A percentile compares a stretch with the other conserved stretches of the same genome.
These are phyloP conservation scores for Lithobius niger DNA, from an alignment of 1,140 invertebrate species.

Conservation along the genomic window DNA sequence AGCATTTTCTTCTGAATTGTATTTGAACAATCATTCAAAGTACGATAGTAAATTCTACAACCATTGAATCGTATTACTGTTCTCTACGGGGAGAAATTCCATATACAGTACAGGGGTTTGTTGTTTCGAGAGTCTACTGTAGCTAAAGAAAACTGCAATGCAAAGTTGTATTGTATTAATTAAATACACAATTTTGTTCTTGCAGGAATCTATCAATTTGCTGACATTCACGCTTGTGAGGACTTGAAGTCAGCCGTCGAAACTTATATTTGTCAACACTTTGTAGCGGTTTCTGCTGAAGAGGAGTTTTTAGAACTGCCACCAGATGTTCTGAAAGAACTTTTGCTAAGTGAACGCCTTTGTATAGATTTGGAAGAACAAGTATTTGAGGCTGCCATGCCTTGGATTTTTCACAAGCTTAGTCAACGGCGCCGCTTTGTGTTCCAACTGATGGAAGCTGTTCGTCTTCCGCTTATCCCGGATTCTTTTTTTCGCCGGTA, in stretches of 20 bases:
- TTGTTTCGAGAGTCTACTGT: too few species aligned
- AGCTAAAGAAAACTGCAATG: too few species aligned
- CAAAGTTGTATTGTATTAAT: too few species aligned
- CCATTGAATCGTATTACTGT: too few species aligned
- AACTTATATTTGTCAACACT: constrained; percentile 74
- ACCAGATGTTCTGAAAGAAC: constrained; percentile 59
- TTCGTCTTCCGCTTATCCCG: constrained; percentile 72
- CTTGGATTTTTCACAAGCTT: constrained; percentile 78
- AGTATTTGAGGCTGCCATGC: constrained; percentile 77
- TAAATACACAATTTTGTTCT: too few species aligned
- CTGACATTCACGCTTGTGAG: constrained; percentile 75
- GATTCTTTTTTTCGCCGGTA: constrained; percentile 54
- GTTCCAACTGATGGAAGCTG: constrained; percentile 69
- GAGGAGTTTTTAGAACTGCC: constrained; percentile 82
- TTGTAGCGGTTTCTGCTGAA: constrained; percentile 57
- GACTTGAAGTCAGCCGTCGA: constrained; percentile 64
- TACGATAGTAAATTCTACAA: too few species aligned
- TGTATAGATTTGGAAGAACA: constrained; percentile 81
- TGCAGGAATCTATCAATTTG: constrained; percentile 50
- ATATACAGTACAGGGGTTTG: too few species aligned
- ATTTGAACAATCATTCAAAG: too few species aligned
- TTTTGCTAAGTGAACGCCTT: constrained; percentile 74
- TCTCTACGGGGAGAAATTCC: too few species aligned
- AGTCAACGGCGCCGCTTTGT: constrained; percentile 62
- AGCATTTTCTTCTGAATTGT: too few species aligned